Conservation (phyloP, 92 coral and sea anemone species). For the Diadumene lineata region DNA sequence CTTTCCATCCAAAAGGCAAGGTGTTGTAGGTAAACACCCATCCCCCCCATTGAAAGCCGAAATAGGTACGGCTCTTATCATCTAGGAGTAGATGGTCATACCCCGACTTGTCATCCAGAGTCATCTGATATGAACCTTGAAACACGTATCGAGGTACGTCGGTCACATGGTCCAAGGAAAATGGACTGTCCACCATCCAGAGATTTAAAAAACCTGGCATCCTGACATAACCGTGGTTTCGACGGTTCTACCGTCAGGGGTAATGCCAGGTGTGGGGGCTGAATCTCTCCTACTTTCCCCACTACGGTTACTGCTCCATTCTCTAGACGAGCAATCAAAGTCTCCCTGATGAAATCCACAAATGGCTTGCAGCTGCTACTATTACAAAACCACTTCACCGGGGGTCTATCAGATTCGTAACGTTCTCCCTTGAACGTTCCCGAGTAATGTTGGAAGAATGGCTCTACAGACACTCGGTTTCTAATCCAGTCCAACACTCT, state of each 20-base stretch:
- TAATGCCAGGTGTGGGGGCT: conserved; percentile 42
- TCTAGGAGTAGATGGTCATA: conserved; percentile 40
- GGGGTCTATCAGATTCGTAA: conserved; percentile 36
- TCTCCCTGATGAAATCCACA: conserved; percentile 23
- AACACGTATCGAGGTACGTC: conserved; percentile 37
- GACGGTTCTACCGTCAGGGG: conserved; percentile 50
- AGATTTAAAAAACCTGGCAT: conserved; percentile 35
- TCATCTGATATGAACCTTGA: conserved; percentile 32
- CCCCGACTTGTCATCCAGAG: conserved; percentile 50
- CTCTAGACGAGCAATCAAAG: conserved; percentile 22
- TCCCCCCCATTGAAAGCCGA: conserved; percentile 65
- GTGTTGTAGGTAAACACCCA: conserved; percentile 54
- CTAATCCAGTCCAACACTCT: conserved; percentile 31
- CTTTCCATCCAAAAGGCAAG: conserved; percentile 72
- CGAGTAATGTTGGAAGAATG: no score
- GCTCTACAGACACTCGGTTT: no score
- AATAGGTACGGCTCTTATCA: conserved; percentile 38
- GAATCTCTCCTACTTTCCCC: conserved; percentile 31
- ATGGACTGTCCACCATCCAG: conserved; percentile 50
- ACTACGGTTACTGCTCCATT: conserved; percentile 19
- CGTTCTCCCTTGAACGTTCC: conserved; percentile 26
- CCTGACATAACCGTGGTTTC: conserved; percentile 48
- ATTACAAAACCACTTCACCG: neutral
- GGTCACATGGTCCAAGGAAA: conserved; percentile 22
- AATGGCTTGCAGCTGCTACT: conserved; percentile 25